Percentiles rank a stretch among this genome's conserved stretches.
Conservation (phyloP, 2,113 vertebrate species). For the Colossoma macropomum region DNA sequence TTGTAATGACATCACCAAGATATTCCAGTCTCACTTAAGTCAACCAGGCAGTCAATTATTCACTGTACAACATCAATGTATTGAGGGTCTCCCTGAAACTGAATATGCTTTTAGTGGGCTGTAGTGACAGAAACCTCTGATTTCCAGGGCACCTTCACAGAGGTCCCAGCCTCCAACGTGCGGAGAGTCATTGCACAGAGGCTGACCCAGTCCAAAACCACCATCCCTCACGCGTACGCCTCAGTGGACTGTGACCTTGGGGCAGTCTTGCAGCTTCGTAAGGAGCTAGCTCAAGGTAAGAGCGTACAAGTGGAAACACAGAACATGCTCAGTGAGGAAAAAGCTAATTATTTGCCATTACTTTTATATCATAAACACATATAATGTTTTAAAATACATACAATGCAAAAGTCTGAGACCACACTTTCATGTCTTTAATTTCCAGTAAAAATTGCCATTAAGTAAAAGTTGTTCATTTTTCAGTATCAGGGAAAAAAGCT, state of each 20-base stretch:
- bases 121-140: not conserved
- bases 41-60: not conserved
- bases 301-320: not conserved
- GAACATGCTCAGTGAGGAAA: not conserved
- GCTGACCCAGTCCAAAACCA: constrained; percentile 91
- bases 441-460: no score
- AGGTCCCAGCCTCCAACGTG: constrained; percentile 89
- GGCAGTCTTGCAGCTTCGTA: constrained; percentile 85
- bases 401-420: no score
- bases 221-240: constrained; percentile 92
- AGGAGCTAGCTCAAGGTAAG: constrained; percentile 87
- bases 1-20: not conserved
- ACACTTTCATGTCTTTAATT: no score
- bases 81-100: constrained; percentile 8
- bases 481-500: no score
- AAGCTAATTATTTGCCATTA: not conserved
- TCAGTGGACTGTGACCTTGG: constrained; percentile 89
- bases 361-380: no score
- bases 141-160: constrained; percentile 88
- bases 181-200: constrained; percentile 94
- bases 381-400: no score
- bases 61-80: not conserved
- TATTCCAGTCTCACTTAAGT: not conserved
- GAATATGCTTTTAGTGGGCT: not conserved
- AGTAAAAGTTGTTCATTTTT: no score